These are phyloP conservation scores for Corbicula japonica DNA, from an alignment of 2,888 invertebrate genomes.

Conservation along the genomic window DNA sequence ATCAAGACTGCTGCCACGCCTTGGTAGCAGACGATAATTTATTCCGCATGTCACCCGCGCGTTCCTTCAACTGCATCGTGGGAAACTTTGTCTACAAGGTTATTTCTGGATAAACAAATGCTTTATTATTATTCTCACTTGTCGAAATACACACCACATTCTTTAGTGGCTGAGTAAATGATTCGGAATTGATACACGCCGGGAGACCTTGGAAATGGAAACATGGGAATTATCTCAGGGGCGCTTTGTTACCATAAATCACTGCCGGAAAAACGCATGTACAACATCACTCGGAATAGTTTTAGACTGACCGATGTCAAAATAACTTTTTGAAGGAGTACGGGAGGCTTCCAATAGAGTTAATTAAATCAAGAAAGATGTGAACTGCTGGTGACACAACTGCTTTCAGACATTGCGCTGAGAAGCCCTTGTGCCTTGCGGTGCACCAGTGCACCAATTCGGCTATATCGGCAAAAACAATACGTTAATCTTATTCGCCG, in stretches of 20 bases:
- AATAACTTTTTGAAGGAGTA: too few relatives aligned
- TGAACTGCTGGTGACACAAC: too few relatives aligned
- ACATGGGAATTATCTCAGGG: constrained; percentile 36
- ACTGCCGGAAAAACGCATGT: too few relatives aligned
- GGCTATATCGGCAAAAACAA: too few relatives aligned
- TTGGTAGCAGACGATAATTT: constrained; percentile 52
- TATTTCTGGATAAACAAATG: constrained; percentile 51
- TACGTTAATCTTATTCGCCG: too few relatives aligned
- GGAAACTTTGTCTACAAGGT: constrained; percentile 32
- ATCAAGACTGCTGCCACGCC: constrained; percentile 38
- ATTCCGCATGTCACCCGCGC: constrained; percentile 48
- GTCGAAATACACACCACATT: constrained; percentile 35
- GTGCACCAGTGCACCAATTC: too few relatives aligned
- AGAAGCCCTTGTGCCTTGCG: too few relatives aligned
- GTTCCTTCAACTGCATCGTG: constrained; percentile 39
- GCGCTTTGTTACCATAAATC: constrained; percentile 26
- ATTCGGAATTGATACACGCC: constrained; percentile 44
- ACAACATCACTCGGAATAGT: too few relatives aligned
- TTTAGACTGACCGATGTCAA: too few relatives aligned
- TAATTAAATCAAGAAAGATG: too few relatives aligned
- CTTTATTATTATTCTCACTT: constrained; percentile 33
- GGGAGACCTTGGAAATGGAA: constrained; percentile 23
- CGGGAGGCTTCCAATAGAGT: too few relatives aligned
- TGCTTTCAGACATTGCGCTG: too few relatives aligned
- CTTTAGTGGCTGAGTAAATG: constrained; percentile 44